A percentile compares a stretch with the other conserved stretches of the same genome.
Evolutionary conservation across 2,797 vertebrate genomes (phyloP).

Genomic region (Coracias cyanogaster): DNA sequence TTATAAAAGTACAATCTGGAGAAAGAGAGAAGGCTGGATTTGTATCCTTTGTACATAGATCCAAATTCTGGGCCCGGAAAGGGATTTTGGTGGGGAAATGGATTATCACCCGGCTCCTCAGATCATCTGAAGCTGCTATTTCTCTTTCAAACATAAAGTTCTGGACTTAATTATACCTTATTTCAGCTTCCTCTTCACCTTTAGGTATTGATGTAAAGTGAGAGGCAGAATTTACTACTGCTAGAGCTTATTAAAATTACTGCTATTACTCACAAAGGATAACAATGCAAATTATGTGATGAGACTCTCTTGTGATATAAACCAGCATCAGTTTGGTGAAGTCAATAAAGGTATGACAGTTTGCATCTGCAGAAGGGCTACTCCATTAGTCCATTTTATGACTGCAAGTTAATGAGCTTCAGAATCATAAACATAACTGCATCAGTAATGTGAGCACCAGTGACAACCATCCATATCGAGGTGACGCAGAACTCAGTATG

Average conservation of each 20-base stretch:
- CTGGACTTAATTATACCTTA: neutral
- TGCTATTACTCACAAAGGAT: neutral
- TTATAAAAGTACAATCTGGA: neutral
- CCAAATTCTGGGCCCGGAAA: neutral
- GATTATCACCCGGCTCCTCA: neutral
- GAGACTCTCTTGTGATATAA: neutral
- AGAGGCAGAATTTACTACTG: slow-evolving; percentile 25
- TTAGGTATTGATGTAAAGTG: neutral
- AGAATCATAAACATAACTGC: neutral
- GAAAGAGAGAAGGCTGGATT: neutral
- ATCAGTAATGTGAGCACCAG: neutral
- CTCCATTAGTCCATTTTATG: neutral
- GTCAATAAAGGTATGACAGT: neutral
- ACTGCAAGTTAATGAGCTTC: neutral
- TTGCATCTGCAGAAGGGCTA: neutral
- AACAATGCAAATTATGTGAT: neutral
- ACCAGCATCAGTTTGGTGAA: neutral
- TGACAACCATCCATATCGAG: neutral
- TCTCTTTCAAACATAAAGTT: neutral
- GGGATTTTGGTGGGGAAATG: neutral
- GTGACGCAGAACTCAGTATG: neutral
- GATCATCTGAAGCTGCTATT: neutral
- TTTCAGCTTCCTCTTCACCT: slow-evolving; percentile 20
- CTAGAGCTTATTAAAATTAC: neutral
- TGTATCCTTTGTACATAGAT: neutral